Percentiles rank a stretch among this genome's conserved stretches.
These are phyloP conservation scores for Dolichomitus sp. DNA, from an alignment of 2,888 invertebrate species.

Conservation along the genomic window DNA sequence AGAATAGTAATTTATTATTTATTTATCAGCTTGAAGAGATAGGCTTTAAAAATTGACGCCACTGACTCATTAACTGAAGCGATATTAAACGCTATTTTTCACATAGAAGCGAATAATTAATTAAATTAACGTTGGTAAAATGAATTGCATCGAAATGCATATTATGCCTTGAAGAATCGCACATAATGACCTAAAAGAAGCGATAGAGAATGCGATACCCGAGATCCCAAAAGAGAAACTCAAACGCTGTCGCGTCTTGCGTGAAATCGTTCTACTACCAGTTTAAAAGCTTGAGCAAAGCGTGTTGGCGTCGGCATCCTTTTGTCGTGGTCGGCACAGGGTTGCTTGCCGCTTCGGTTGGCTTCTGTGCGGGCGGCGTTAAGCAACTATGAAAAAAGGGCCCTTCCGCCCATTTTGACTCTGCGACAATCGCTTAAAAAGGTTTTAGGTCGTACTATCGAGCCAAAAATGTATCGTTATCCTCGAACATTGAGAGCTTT, in stretches of 20 bases:
- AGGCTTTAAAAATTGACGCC: too few relatives aligned
- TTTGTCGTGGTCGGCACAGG: slow-evolving; percentile 41
- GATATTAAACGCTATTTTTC: too few relatives aligned
- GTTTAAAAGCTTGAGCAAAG: slow-evolving; percentile 44
- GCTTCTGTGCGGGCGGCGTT: slow-evolving; percentile 33
- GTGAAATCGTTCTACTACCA: slow-evolving; percentile 54
- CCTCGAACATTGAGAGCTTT: slow-evolving; percentile 50
- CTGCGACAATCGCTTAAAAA: slow-evolving; percentile 29
- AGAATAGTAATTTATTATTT: too few relatives aligned
- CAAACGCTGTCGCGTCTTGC: slow-evolving; percentile 53
- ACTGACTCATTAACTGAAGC: too few relatives aligned
- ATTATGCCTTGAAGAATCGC: background rate
- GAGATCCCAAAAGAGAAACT: slow-evolving; percentile 14
- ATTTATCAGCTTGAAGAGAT: too few relatives aligned
- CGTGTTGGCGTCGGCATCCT: slow-evolving; percentile 54
- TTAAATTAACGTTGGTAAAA: background rate
- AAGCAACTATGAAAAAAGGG: slow-evolving; percentile 26
- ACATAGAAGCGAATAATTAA: too few relatives aligned
- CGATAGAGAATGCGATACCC: background rate
- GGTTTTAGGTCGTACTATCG: slow-evolving; percentile 19
- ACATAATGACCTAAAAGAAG: background rate
- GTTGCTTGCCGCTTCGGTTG: slow-evolving; percentile 21
- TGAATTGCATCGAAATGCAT: background rate
- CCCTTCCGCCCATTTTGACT: slow-evolving; percentile 36
- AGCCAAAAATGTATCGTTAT: slow-evolving; percentile 38